Evolutionary conservation across 2,113 vertebrate species (phyloP).

Genomic region (Protobothrops mucrosquamatus): DNA sequence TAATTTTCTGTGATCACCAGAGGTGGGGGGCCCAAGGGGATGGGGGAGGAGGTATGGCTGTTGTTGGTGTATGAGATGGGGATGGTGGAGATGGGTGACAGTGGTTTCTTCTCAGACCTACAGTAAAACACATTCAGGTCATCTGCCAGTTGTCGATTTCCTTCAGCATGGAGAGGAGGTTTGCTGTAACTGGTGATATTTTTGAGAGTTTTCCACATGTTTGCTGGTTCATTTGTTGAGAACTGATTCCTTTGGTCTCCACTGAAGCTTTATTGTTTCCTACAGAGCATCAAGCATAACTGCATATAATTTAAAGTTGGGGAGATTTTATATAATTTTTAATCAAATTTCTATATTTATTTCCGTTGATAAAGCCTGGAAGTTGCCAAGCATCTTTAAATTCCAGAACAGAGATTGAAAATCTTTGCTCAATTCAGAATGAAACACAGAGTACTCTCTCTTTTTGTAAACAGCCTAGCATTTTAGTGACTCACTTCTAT

Average conservation of each 20-base stretch:
- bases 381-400: background rate
- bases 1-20: too few relatives aligned
- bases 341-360: background rate
- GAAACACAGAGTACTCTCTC: background rate
- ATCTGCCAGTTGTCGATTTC: too few relatives aligned
- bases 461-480: slow-evolving; percentile 25
- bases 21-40: too few relatives aligned
- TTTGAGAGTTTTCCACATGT: too few relatives aligned
- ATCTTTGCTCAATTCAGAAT: background rate
- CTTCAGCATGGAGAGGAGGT: too few relatives aligned
- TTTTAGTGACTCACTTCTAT: slow-evolving; percentile 38
- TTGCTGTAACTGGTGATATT: too few relatives aligned
- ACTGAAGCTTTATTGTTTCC: background rate
- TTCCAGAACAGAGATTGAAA: slow-evolving; percentile 13
- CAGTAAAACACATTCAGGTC: too few relatives aligned
- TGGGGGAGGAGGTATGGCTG: too few relatives aligned
- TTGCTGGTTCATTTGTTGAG: too few relatives aligned
- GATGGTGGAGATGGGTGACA: too few relatives aligned
- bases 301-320: background rate
- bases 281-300: background rate
- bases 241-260: background rate
- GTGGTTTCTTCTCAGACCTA: too few relatives aligned
- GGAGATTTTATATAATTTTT: background rate
- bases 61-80: too few relatives aligned
- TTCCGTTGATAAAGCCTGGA: background rate